phyloP scores from a whole-genome alignment of 2,888 invertebrate genomes.

The Himalopsyche japonica region DNA sequence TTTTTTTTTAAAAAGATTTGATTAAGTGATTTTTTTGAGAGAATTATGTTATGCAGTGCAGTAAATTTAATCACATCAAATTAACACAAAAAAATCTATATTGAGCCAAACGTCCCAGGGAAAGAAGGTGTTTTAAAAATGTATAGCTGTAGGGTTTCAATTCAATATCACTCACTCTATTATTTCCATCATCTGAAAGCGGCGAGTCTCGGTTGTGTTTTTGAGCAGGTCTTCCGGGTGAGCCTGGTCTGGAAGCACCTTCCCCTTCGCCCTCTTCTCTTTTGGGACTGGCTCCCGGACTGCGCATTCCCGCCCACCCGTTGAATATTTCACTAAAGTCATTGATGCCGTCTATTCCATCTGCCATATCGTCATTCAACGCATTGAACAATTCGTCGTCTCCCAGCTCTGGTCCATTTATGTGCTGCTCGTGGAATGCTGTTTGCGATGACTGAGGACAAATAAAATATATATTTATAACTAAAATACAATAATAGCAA shows the following conservation, averaged over 20 bases:
- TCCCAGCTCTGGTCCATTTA: constrained; percentile 66
- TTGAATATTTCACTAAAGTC: constrained; percentile 80
- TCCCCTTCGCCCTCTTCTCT: constrained; percentile 44
- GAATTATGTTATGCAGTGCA: too few relatives aligned
- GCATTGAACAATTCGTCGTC: constrained; percentile 70
- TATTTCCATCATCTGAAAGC: constrained; percentile 34
- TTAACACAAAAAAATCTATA: too few relatives aligned
- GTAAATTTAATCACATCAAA: too few relatives aligned
- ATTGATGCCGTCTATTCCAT: constrained; percentile 72
- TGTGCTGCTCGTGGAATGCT: constrained; percentile 70
- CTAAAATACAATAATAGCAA: too few relatives aligned
- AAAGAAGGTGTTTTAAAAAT: too few relatives aligned
- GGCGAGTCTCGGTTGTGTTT: constrained; percentile 33
- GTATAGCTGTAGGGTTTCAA: background rate
- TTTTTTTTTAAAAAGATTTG: too few relatives aligned
- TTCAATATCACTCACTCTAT: constrained; percentile 22
- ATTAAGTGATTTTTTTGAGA: too few relatives aligned
- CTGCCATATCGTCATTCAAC: constrained; percentile 63
- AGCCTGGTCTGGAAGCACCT: constrained; percentile 30
- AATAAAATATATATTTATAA: constrained; percentile 24
- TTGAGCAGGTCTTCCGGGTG: constrained; percentile 30
- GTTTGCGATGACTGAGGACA: constrained; percentile 67
- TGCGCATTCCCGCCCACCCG: constrained; percentile 59
- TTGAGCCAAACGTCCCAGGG: too few relatives aligned
- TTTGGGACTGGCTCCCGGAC: constrained; percentile 64